Conservation (phyloP, 2,888 invertebrate genomes). For the Philereme vetulata region DNA sequence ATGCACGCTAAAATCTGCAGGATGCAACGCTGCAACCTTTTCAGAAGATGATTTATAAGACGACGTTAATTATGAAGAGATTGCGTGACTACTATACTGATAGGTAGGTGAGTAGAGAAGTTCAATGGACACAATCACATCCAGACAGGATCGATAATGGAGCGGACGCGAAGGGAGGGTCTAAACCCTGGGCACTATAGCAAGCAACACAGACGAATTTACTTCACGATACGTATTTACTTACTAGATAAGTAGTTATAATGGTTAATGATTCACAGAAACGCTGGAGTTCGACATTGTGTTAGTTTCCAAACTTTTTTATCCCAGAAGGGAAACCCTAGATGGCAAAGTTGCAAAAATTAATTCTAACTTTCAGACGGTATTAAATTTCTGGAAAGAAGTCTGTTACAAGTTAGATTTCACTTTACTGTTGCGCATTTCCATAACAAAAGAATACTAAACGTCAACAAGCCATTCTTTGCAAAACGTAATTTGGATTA, state of each 20-base stretch:
- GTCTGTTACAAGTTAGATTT: slow-evolving; percentile 6
- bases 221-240: too few relatives aligned
- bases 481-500: slow-evolving; percentile 11
- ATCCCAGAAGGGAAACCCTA: slow-evolving; percentile 12
- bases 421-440: slow-evolving; percentile 18
- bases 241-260: too few relatives aligned
- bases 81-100: slow-evolving; percentile 9
- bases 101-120: slow-evolving; percentile 10
- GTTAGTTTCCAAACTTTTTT: too few relatives aligned
- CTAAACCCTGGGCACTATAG: not conserved
- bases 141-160: slow-evolving; percentile 38
- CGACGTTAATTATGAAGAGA: slow-evolving; percentile 12
- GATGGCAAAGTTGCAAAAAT: slow-evolving; percentile 9
- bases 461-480: slow-evolving; percentile 14
- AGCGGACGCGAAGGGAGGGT: slow-evolving; percentile 25
- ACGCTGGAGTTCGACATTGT: too few relatives aligned
- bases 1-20: slow-evolving; percentile 14
- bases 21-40: slow-evolving; percentile 11
- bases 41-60: not conserved
- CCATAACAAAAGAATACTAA: slow-evolving; percentile 29
- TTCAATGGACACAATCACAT: slow-evolving; percentile 37
- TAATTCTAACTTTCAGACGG: slow-evolving; percentile 12
- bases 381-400: slow-evolving; percentile 5
- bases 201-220: too few relatives aligned
- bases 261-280: too few relatives aligned